phyloP scores from a whole-genome alignment of 2,888 invertebrate genomes.

The Seira ritae region DNA sequence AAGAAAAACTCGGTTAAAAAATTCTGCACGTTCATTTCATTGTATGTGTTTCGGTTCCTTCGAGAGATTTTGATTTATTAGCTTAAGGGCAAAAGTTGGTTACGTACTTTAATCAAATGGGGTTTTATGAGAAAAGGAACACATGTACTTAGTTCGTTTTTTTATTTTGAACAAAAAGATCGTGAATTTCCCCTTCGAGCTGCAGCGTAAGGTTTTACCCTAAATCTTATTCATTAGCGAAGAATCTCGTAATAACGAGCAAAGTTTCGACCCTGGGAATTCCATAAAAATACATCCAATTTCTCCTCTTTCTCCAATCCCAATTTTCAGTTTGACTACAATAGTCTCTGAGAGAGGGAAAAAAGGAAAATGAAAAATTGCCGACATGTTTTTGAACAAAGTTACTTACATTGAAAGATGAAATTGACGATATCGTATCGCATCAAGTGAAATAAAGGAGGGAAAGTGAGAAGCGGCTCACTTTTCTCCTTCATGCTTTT shows the following conservation, averaged over 20 bases:
- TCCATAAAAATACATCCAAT: neutral
- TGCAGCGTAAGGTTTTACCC: neutral
- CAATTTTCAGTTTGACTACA: neutral
- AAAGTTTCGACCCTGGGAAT: neutral
- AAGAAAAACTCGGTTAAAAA: too few species aligned
- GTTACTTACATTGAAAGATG: neutral
- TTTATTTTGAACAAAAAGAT: neutral
- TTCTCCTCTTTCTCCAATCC: neutral
- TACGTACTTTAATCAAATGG: too few species aligned
- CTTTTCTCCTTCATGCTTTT: neutral
- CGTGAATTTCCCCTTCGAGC: neutral
- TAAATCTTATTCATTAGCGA: slow-evolving; percentile 11
- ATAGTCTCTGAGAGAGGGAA: neutral
- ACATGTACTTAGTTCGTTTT: neutral
- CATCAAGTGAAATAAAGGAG: neutral
- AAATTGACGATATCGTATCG: too few species aligned
- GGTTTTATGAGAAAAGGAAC: neutral
- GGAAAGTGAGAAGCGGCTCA: neutral
- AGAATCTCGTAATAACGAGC: neutral
- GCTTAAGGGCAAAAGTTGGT: neutral
- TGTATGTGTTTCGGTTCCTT: neutral
- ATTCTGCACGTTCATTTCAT: too few species aligned
- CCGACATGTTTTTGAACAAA: neutral
- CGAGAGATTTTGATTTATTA: slow-evolving; percentile 5
- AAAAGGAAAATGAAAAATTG: slow-evolving; percentile 14